These are phyloP conservation scores for Neofelis nebulosa DNA, from an alignment of 2,113 vertebrate species.

Conservation along the genomic window DNA sequence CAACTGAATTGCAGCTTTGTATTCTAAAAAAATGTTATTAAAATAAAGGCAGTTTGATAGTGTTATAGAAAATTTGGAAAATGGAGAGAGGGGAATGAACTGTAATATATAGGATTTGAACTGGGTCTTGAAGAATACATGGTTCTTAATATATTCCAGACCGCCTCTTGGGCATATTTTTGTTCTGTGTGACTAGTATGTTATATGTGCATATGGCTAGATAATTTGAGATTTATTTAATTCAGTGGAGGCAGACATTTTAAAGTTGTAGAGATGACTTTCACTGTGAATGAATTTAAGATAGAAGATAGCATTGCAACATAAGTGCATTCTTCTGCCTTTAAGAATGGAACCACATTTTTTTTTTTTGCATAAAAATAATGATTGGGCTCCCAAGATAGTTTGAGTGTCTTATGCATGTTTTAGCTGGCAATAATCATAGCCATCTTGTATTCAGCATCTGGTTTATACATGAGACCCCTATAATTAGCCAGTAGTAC, in stretches of 20 bases:
- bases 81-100: background rate
- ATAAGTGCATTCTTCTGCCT: background rate
- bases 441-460: conserved; percentile 46
- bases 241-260: conserved; percentile 41
- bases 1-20: conserved; percentile 20
- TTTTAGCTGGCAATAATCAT: conserved; percentile 60
- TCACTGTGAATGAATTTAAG: conserved; percentile 53
- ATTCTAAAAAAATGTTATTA: conserved; percentile 6
- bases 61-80: conserved; percentile 32
- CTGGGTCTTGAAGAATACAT: conserved; percentile 2
- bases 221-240: conserved; percentile 56
- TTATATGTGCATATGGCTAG: background rate
- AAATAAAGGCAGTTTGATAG: conserved; percentile 43
- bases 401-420: conserved; percentile 41
- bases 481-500: conserved; percentile 56
- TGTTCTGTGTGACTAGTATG: background rate
- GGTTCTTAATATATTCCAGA: conserved; percentile 47
- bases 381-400: conserved; percentile 6
- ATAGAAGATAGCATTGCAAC: background rate
- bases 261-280: conserved; percentile 41
- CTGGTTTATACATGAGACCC: conserved; percentile 54
- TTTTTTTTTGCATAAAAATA: background rate
- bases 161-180: background rate
- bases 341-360: conserved; percentile 13
- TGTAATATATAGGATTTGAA: background rate